Conservation (phyloP, 2,113 vertebrate species). For the Tragelaphus strepsiceros region DNA sequence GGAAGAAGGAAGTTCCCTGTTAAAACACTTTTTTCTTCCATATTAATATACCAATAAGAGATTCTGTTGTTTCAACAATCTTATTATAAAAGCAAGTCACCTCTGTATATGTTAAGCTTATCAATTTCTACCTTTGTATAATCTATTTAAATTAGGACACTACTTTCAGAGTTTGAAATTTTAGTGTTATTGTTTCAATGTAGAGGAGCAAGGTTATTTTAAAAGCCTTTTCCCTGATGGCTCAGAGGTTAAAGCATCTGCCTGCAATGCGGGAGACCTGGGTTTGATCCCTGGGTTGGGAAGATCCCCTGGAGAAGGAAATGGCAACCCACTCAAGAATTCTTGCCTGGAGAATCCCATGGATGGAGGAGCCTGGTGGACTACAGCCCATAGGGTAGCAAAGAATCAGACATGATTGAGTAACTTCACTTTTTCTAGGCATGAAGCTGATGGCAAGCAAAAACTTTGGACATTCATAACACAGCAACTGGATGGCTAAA, state of each 20-base stretch:
- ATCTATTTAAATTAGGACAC: conserved; percentile 42
- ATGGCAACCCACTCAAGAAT: neutral
- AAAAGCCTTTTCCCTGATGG: neutral
- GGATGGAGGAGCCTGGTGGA: neutral
- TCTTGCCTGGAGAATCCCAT: neutral
- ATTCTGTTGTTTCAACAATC: neutral
- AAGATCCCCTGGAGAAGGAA: neutral
- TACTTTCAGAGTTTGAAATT: neutral
- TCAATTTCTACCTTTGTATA: conserved; percentile 24
- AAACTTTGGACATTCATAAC: neutral
- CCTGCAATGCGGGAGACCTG: neutral
- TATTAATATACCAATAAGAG: conserved; percentile 18
- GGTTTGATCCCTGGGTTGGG: neutral
- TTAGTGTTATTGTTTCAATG: neutral
- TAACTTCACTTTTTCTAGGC: neutral
- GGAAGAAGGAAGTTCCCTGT: neutral
- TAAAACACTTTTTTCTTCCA: neutral
- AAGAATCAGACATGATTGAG: fast-evolving
- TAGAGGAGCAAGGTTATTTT: neutral
- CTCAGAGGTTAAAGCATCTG: neutral
- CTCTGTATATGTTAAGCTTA: neutral
- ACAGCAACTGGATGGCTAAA: neutral
- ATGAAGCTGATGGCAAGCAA: neutral
- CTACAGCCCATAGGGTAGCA: fast-evolving
- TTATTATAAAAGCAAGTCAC: conserved; percentile 44